phyloP scores from a whole-genome alignment of 2,797 vertebrate genomes.

The Tadarida brasiliensis region DNA sequence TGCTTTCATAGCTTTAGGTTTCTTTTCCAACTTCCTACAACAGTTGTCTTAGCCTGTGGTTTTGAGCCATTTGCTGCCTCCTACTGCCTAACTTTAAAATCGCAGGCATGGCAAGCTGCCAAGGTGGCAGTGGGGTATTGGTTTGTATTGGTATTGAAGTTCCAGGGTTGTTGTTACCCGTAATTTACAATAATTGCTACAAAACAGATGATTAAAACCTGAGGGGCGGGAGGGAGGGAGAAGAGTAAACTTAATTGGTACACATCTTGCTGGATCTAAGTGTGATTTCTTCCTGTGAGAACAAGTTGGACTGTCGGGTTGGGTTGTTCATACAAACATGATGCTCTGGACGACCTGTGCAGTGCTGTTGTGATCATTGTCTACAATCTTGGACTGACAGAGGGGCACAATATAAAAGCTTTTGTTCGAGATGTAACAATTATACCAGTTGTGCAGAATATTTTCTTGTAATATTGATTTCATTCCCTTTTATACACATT shows the following conservation, averaged over 20 bases:
- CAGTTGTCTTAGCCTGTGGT: slow-evolving; percentile 83
- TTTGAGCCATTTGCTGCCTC: slow-evolving; percentile 91
- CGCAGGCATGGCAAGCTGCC: slow-evolving; percentile 85
- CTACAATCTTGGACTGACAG: background rate
- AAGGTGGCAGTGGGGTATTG: slow-evolving; percentile 50
- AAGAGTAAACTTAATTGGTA: slow-evolving; percentile 42
- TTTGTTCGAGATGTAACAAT: slow-evolving; percentile 22
- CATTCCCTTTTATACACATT: slow-evolving; percentile 39
- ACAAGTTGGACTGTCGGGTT: slow-evolving; percentile 10
- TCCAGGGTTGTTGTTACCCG: slow-evolving; percentile 56
- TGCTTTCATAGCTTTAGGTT: slow-evolving; percentile 56
- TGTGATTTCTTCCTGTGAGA: slow-evolving; percentile 45
- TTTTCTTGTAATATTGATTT: slow-evolving; percentile 10
- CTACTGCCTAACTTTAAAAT: slow-evolving; percentile 89
- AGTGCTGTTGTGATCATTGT: background rate
- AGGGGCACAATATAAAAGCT: background rate
- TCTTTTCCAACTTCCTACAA: slow-evolving; percentile 77
- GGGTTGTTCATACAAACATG: background rate
- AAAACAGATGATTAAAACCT: slow-evolving; percentile 49
- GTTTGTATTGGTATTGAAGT: slow-evolving; percentile 46
- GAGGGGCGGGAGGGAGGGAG: background rate
- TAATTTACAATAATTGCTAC: slow-evolving; percentile 54
- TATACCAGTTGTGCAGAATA: background rate
- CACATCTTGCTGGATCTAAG: background rate
- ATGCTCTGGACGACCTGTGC: background rate